Conservation (phyloP, 2,797 vertebrate species). For the Rhynchotus rufescens region DNA sequence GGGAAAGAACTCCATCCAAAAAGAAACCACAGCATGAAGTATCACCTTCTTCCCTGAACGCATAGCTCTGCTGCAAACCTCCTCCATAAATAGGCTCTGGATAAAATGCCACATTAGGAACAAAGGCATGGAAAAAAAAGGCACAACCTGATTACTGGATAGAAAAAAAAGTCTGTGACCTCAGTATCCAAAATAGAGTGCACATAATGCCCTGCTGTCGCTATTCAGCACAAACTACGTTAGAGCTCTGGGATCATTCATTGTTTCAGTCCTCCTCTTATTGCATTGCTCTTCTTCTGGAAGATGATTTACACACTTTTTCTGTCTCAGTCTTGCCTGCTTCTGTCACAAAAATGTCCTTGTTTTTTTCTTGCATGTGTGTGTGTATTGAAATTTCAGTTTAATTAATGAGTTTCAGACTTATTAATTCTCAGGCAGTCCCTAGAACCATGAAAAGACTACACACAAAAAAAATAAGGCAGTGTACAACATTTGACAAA, state of each 20-base stretch:
- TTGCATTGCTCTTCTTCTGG: neutral
- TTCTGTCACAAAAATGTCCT: neutral
- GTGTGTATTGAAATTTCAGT: neutral
- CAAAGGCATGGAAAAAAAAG: neutral
- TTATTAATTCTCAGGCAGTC: neutral
- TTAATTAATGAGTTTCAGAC: neutral
- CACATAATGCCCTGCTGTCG: neutral
- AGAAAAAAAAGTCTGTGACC: too few species aligned
- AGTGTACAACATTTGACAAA: neutral
- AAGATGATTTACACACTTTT: neutral
- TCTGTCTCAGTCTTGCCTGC: neutral
- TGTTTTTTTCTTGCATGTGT: neutral
- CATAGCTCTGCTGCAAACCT: neutral
- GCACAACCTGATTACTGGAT: neutral
- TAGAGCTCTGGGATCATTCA: neutral
- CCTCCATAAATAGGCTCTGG: slow-evolving; percentile 1
- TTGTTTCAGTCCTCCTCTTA: neutral
- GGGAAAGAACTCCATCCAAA: neutral
- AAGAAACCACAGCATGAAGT: neutral
- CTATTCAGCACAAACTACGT: neutral
- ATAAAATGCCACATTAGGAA: neutral
- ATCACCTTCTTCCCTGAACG: neutral
- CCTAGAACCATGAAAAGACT: neutral
- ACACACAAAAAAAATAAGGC: neutral
- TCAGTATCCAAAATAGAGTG: neutral